These are phyloP conservation scores for Drepanosiphum platanoidis DNA, from an alignment of 2,888 invertebrate species.

Conservation along the genomic window DNA sequence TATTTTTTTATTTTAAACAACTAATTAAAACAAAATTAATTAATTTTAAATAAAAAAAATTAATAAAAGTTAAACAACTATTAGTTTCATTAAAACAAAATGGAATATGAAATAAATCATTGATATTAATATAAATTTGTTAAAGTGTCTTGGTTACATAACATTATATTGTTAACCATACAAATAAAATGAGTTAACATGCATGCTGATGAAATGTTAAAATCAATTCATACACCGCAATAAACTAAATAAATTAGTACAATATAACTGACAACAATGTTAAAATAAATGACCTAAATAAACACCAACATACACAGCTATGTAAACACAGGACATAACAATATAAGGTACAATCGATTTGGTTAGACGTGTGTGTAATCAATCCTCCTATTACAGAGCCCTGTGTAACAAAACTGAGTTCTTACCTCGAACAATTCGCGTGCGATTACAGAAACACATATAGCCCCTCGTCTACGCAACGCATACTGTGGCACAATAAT, in stretches of 20 bases:
- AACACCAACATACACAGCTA: neutral
- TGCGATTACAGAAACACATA: constrained; percentile 51
- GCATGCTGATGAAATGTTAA: neutral
- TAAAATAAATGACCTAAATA: constrained; percentile 2
- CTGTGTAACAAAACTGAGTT: neutral
- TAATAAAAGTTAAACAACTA: too few relatives aligned
- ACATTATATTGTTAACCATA: too few relatives aligned
- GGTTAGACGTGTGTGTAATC: too few relatives aligned
- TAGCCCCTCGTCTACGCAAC: constrained; percentile 62
- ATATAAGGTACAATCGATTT: too few relatives aligned
- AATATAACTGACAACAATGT: neutral
- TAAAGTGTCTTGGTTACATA: neutral
- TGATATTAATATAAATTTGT: neutral
- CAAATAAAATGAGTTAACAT: neutral
- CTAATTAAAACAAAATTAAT: too few relatives aligned
- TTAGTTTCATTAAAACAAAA: neutral
- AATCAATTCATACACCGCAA: neutral
- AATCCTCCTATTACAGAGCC: too few relatives aligned
- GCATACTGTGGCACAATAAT: constrained; percentile 63
- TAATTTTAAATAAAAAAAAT: too few relatives aligned
- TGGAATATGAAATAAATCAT: neutral
- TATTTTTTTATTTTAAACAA: too few relatives aligned
- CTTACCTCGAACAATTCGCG: constrained; percentile 39
- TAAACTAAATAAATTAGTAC: neutral
- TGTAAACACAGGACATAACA: neutral